Evolutionary conservation across 2,797 vertebrate species (phyloP), one percentile per base, ranked within the genome.

Genomic region (Pantherophis alleghaniensis): DNA sequence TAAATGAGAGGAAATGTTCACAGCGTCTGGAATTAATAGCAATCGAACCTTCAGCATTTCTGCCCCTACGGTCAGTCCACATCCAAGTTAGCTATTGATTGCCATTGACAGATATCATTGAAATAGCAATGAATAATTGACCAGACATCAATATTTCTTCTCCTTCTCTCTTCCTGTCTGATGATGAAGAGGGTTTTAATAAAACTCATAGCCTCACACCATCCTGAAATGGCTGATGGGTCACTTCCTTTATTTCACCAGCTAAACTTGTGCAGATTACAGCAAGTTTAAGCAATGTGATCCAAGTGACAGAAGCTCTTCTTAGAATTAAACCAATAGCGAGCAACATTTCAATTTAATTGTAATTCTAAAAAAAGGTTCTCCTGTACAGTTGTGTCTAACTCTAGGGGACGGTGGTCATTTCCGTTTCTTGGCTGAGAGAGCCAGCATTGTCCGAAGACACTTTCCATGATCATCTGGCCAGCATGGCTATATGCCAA

Each of bases 291-390:
- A 6, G 20, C 37, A 86, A 18, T 14, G 13, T 63, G 87, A 91
- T 55, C 20, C 83, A 51, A 94, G 42, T 59, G 14, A 0, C 69
- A 74, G 0, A 53, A 18, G 22, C 4, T 89, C 37, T 37, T 37
- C 37, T 47, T 57, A 92, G 2, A 0, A 0, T 7, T 55, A 37
- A 90, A 22, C 74, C 90, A 37, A 74, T 90, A 95, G 91, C 93
- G 95, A 94, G 16, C 53, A 93, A 1, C 7, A 1, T 79, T 79
- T 79, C 74, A 42, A 74, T 51, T 53, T 89, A 57, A 24, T 92
- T 93, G 53, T 32, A 96, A 79, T 10, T 1, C 1, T 5, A 51
- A 74, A 69, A 32, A 69, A 74, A 18, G 1, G 28, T n/a, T 74
- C 1, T 16, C n/a, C n/a, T 37, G n/a, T 32, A 16, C 5, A 69